Base-by-base conservation (phyloP, 2,113 vertebrate species). In the Thamnaconus septentrionalis region DNA sequence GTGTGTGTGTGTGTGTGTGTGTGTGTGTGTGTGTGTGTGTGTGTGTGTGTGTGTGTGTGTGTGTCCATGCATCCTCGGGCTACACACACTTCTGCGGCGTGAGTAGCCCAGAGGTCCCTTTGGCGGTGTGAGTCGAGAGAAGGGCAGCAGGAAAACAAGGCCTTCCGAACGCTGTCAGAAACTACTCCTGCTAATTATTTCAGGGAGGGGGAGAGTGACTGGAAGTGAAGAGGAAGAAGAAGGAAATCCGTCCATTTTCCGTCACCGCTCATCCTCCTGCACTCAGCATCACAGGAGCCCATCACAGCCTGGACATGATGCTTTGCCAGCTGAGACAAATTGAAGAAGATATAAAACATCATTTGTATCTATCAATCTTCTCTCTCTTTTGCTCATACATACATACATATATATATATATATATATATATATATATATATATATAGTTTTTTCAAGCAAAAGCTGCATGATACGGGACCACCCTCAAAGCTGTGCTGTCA, bases 31-130 rank as follows among this genome's bases (percentile, higher is more conserved):
- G 57, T 43, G 58, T 73, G n/a, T 57, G 41, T 40, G 61, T 73
- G 70, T 49, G 64, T 54, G 57, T 43, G 58, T 73, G n/a, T n/a
- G n/a, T 57, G 41, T 40, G 61, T 73, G 70, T 49, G 64, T 54
- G 57, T 43, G 58, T 73, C 61, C 49, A 64, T 47, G 60, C 50
- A 48, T 50, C 41, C 57, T 59, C 43, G 44, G 10, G 64, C 60
- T 61, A 42, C 51, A 57, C 65, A 54, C 51, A 41, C 53, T 54
- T 53, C 40, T 57, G 65, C 4, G 1, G 66, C 65, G 0, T 53
- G 64, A 69, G 57, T 57, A 70, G 10, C 67, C 44, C 45, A 42
- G 53, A 42, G 62, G 50, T 59, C 58, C 48, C 50, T 45, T 31
- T 42, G 59, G 50, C 45, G 50, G 53, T 59, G 64, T 52, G 56